Evolutionary conservation across 2,888 invertebrate species (phyloP), one percentile per base, ranked within the genome.

Genomic region (Julus scandinavius): DNA sequence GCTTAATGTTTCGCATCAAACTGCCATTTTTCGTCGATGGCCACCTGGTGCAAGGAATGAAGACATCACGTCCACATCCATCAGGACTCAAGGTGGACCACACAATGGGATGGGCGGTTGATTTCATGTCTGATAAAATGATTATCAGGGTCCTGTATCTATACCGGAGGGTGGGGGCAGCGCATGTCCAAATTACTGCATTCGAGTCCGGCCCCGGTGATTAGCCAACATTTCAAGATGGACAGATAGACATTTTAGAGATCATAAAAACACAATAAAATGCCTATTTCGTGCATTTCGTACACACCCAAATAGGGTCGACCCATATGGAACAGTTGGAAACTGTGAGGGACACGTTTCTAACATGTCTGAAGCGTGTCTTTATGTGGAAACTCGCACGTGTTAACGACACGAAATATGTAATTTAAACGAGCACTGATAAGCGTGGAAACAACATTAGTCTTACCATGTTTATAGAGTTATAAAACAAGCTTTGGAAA

Each of bases 181-280:
- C 29, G 13, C 29, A 29, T 72, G 29, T 72, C 29, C 72, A 72
- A 72, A 72, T 72, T 72, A 72, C 72, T 72, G 29, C 72, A 3
- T 63, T 29, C 20, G 72, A 11, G 72, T 72, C 72, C 72, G n/a
- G 72, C 72, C 72, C 29, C 7, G 72, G 11, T 29, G 72, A 72
- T 72, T 72, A 72, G 72, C 7, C 29, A 72, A 20, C 72, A 72
- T 11, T n/a, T 20, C 63, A 72, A 9, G 72, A 72, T 72, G 72
- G n/a, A n/a, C 72, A 29, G 72, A 63, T 20, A n/a, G 63, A 29
- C 72, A 29, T 72, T 72, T 72, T 72, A 72, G 72, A 72, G 72
- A 72, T 72, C 72, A 29, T 72, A 72, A 72, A 72, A 72, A 29
- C 13, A 72, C 72, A 29, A 72, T 72, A 72, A 72, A 72, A 72